These are phyloP conservation scores for Telmatherina bonti DNA, from an alignment of 2,797 vertebrate genomes.

Conservation along the genomic window DNA sequence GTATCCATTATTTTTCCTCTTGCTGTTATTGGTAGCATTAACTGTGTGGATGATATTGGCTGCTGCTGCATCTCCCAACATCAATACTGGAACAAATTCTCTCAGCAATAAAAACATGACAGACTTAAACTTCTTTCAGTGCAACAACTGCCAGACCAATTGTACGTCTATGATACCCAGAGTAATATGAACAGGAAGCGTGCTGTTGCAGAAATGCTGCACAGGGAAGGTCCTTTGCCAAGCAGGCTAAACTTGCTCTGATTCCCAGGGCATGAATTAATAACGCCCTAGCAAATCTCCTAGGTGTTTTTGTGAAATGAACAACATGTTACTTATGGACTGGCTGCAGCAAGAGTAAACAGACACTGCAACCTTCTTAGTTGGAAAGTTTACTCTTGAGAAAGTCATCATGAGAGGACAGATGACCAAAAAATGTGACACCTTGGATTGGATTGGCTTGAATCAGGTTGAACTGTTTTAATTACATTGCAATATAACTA, in stretches of 20 bases:
- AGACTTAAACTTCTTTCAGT: conserved; percentile 13
- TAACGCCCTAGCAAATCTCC: background rate
- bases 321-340: background rate
- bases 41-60: conserved; percentile 25
- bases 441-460: background rate
- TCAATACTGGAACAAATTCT: conserved; percentile 32
- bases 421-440: background rate
- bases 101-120: conserved; percentile 31
- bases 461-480: background rate
- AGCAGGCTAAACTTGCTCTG: background rate
- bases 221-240: background rate
- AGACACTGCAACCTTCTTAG: background rate
- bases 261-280: background rate
- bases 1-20: conserved; percentile 43
- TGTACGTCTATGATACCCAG: background rate
- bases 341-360: background rate
- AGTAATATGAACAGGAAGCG: conserved; percentile 14
- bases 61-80: conserved; percentile 20
- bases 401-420: too few species aligned
- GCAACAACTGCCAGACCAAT: conserved; percentile 8
- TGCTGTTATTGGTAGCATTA: conserved; percentile 41
- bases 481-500: too few species aligned
- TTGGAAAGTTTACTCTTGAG: background rate
- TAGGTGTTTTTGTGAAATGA: background rate
- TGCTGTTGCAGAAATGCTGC: conserved; percentile 2